Conservation (phyloP, 2,113 vertebrate species). For the Tachysurus vachellii region DNA sequence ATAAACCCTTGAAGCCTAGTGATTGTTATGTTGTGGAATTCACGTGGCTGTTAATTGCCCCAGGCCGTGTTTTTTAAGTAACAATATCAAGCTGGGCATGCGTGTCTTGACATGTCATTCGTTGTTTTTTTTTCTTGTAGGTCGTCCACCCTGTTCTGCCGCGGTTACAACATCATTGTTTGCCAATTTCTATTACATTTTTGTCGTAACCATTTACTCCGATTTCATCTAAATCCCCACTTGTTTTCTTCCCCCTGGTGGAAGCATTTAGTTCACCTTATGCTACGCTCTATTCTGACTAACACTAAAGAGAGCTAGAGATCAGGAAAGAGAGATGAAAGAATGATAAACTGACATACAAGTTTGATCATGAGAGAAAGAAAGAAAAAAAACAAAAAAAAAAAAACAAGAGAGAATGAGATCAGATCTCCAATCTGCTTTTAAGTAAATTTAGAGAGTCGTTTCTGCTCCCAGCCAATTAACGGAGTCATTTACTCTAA, state of each 20-base stretch:
- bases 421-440: background rate
- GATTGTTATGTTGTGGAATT: conserved; percentile 42
- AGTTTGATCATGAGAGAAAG: background rate
- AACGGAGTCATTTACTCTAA: conserved; percentile 52
- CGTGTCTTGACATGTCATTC: conserved; percentile 22
- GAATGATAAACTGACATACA: background rate
- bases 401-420: background rate
- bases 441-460: background rate
- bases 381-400: background rate
- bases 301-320: background rate
- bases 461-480: conserved; percentile 50
- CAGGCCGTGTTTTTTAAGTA: conserved; percentile 26
- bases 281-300: background rate
- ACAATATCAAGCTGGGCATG: conserved; percentile 41
- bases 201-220: background rate
- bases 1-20: conserved; percentile 23
- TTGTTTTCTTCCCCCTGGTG: background rate
- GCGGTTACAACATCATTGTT: background rate
- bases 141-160: background rate
- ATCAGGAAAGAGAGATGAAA: background rate
- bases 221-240: background rate
- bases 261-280: conserved; percentile 35
- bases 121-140: background rate
- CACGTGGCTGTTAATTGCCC: conserved; percentile 34
- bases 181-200: background rate